phyloP scores from a whole-genome alignment of 2,113 vertebrate species.

The Takifugu flavidus region DNA sequence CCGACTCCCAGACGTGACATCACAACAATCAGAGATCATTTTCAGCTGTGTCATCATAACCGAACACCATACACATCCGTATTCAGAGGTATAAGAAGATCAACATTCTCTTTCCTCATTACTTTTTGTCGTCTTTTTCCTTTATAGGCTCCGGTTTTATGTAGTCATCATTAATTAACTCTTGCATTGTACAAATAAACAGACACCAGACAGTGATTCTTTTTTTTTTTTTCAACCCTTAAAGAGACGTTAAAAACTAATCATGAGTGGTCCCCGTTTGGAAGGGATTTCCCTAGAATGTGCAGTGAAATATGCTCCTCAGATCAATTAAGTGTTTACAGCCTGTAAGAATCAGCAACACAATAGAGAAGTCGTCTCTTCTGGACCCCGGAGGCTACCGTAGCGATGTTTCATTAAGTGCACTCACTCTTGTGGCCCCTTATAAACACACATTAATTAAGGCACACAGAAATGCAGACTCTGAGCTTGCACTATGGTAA shows the following conservation, averaged over 20 bases:
- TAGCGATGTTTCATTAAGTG: constrained; percentile 97
- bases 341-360: constrained; percentile 84
- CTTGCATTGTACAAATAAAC: constrained; percentile 51
- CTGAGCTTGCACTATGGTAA: constrained; percentile 99
- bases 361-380: constrained; percentile 92
- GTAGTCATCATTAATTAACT: constrained; percentile 52
- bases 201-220: constrained; percentile 45
- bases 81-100: background rate
- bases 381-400: constrained; percentile 87
- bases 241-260: constrained; percentile 79
- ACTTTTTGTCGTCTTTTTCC: constrained; percentile 3
- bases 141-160: constrained; percentile 14
- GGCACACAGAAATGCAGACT: constrained; percentile 94
- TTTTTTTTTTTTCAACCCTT: constrained; percentile 22
- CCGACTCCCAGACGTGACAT: constrained; percentile 75
- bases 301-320: constrained; percentile 68
- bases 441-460: constrained; percentile 99
- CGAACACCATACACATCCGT: constrained; percentile 3
- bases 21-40: constrained; percentile 71
- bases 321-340: constrained; percentile 99
- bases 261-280: constrained; percentile 59
- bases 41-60: constrained; percentile 57
- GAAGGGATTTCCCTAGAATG: constrained; percentile 88
- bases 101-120: background rate
- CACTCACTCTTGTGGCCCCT: constrained; percentile 92